Conservation (phyloP, 2,113 vertebrate species). For the Geococcyx californianus region DNA sequence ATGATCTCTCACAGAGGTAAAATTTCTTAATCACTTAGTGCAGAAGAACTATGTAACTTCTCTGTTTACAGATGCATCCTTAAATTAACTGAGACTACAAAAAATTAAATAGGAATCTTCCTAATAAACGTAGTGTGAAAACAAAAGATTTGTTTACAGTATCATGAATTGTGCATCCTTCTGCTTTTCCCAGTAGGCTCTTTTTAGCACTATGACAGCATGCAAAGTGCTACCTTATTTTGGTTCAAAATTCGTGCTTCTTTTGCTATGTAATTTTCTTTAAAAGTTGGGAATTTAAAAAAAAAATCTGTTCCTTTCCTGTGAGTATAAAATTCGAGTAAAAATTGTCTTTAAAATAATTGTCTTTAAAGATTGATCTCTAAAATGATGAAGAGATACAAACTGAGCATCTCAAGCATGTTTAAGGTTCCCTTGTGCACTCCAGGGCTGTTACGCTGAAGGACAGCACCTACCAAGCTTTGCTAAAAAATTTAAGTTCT, state of each 20-base stretch:
- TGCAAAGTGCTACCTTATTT: background rate
- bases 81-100: background rate
- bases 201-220: background rate
- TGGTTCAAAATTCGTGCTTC: background rate
- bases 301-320: background rate
- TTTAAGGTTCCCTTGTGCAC: background rate
- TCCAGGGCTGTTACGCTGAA: accelerated
- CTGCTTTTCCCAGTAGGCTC: background rate
- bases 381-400: background rate
- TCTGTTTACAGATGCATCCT: background rate
- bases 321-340: background rate
- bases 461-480: background rate
- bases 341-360: background rate
- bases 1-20: background rate
- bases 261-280: background rate
- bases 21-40: background rate
- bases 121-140: background rate
- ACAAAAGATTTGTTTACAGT: background rate
- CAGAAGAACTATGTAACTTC: background rate
- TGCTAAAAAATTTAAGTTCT: background rate
- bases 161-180: background rate
- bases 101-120: background rate
- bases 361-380: background rate
- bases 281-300: background rate
- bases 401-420: background rate